phyloP scores from a whole-genome alignment of 2,888 invertebrate species.

The Athripsodes cinereus region DNA sequence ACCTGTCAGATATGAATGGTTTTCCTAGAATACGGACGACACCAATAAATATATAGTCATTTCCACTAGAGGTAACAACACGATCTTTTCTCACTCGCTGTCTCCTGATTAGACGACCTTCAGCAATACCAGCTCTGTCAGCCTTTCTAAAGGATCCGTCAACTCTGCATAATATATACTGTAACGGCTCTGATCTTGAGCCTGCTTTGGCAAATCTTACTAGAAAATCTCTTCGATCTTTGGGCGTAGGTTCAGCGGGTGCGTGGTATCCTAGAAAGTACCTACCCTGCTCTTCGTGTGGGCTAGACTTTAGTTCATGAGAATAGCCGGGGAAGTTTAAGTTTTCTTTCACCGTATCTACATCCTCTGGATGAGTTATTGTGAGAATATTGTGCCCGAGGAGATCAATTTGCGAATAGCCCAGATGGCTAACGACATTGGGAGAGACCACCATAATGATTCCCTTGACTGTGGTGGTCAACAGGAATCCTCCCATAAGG shows the following conservation, averaged over 20 bases:
- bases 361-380: conserved; percentile 80
- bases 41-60: conserved; percentile 64
- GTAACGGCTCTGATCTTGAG: conserved; percentile 63
- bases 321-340: conserved; percentile 51
- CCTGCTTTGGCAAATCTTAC: conserved; percentile 60
- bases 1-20: conserved; percentile 50
- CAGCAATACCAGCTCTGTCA: conserved; percentile 52
- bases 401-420: conserved; percentile 82
- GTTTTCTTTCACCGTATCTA: conserved; percentile 63
- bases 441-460: conserved; percentile 82
- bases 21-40: conserved; percentile 68
- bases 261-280: conserved; percentile 41
- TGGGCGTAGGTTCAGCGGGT: conserved; percentile 62
- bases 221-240: conserved; percentile 51
- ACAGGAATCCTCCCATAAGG: conserved; percentile 70
- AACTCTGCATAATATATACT: conserved; percentile 64
- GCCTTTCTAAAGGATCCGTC: conserved; percentile 58
- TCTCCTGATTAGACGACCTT: conserved; percentile 44
- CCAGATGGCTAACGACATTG: conserved; percentile 76
- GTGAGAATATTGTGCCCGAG: conserved; percentile 83
- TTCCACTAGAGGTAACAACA: conserved; percentile 52
- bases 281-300: conserved; percentile 29
- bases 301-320: conserved; percentile 35
- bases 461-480: conserved; percentile 73
- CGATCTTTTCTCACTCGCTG: conserved; percentile 50